Percentiles rank a stretch among this genome's conserved stretches.
Evolutionary conservation across 2,113 vertebrate genomes (phyloP).

Genomic region (Salvelinus alpinus): DNA sequence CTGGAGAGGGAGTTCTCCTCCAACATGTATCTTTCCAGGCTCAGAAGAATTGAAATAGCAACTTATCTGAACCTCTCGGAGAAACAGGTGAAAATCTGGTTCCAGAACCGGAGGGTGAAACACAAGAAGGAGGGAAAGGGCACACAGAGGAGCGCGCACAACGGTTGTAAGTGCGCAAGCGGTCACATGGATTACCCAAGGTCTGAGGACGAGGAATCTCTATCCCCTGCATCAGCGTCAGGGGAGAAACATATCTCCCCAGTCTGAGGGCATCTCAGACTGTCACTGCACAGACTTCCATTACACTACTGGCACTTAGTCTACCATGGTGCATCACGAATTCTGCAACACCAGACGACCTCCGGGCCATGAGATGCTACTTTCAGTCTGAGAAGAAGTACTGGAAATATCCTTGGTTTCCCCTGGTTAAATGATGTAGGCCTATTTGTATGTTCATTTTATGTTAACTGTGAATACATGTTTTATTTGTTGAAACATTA

Average conservation of each 20-base stretch:
- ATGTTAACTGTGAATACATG: conserved; percentile 38
- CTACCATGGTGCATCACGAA: conserved; percentile 31
- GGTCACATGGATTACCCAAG: conserved; percentile 85
- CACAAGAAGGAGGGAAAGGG: conserved; percentile 98
- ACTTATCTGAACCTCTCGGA: conserved; percentile 96
- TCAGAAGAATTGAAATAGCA: conserved; percentile 95
- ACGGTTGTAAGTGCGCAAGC: conserved; percentile 86
- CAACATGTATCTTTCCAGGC: conserved; percentile 97
- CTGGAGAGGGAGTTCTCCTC: conserved; percentile 96
- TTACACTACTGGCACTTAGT: conserved; percentile 51
- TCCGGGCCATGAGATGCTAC: conserved; percentile 25
- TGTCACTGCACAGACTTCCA: conserved; percentile 1
- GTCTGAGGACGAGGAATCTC: conserved; percentile 94
- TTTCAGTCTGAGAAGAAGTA: neutral
- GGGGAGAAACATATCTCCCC: conserved; percentile 92
- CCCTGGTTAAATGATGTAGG: neutral
- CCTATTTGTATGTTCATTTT: neutral
- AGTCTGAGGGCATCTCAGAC: conserved; percentile 60
- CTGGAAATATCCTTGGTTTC: conserved; percentile 8
- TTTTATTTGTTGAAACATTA: conserved; percentile 18
- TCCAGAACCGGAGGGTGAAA: conserved; percentile 97
- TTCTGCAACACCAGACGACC: conserved; percentile 18
- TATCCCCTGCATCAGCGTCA: conserved; percentile 86
- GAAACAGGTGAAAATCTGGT: conserved; percentile 99
- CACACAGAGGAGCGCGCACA: conserved; percentile 83